Base-by-base conservation (phyloP, 2,888 invertebrate species). In the Druceiella hillmani region DNA sequence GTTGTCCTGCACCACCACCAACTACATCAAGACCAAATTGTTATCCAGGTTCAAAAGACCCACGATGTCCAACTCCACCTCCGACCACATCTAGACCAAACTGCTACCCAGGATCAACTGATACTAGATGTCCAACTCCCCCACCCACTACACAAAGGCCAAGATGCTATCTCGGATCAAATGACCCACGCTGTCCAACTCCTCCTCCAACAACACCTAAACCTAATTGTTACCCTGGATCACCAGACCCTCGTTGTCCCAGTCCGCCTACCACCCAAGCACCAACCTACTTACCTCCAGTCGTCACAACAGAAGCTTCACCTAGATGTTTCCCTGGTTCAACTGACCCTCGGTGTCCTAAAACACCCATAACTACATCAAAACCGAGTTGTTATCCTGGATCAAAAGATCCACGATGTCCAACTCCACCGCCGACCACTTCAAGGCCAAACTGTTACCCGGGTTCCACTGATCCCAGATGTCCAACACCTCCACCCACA, bases 381-480 rank as follows among this genome's bases (percentile, higher is more conserved):
- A 46, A 50, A 26, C 52, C 55, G 3, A 26, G 44, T 3, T 65
- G 64, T 34, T 64, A 55, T 43, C 59, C 59, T 2, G 59, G 59
- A 6, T 54, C 53, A 3, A 47, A 37, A 4, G 59, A 56, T 38
- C 50, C 54, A 16, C 37, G 56, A 32, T 55, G 50, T 36, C 46
- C 54, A 20, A 20, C 44, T 38, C 50, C 54, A 26, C 50, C 10
- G 44, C 48, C 3, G n/a, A 46, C 41, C 12, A 44, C 44, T 27
- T 43, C 42, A n/a, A 50, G 51, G n/a, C 50, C 47, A 9, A 46
- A 28, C 42, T 47, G 56, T 30, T 56, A 47, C 38, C 56, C 59
- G 7, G 58, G 60, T 0, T 50, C 43, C 5, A 34, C 32, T 0
- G 62, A 64, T 37, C 51, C 55, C 3, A 41, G 51, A 33, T 46